phyloP scores from a whole-genome alignment of 2,888 invertebrate species.

The Neoascia interrupta region DNA sequence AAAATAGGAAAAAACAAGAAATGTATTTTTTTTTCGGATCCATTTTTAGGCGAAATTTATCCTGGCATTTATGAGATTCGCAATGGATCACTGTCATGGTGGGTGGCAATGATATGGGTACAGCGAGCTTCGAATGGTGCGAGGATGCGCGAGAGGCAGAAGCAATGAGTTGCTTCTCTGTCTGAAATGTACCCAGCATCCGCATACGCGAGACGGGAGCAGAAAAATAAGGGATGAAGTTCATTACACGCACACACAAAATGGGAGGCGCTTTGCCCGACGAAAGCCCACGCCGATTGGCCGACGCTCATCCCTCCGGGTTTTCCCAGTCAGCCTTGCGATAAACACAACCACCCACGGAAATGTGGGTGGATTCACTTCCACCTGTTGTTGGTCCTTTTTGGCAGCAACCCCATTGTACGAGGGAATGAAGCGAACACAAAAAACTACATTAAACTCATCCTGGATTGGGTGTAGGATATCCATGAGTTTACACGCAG shows the following conservation, averaged over 20 bases:
- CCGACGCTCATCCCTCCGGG: constrained; percentile 45
- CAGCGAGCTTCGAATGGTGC: constrained; percentile 11
- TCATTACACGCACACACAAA: constrained; percentile 36
- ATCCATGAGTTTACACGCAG: constrained; percentile 47
- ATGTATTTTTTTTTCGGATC: constrained; percentile 2
- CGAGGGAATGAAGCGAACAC: constrained; percentile 3
- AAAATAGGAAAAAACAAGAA: not conserved
- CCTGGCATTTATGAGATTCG: constrained; percentile 52
- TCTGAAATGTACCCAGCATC: constrained; percentile 12
- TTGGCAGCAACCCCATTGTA: constrained; percentile 20
- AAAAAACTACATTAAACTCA: constrained; percentile 48
- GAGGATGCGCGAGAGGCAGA: constrained; percentile 57
- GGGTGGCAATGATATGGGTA: constrained; percentile 3
- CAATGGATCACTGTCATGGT: constrained; percentile 8
- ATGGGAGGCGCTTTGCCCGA: constrained; percentile 56
- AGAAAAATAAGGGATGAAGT: constrained; percentile 62
- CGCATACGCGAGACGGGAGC: constrained; percentile 28
- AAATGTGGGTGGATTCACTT: constrained; percentile 59
- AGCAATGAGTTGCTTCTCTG: constrained; percentile 16
- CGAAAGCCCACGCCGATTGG: constrained; percentile 50
- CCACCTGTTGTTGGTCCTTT: constrained; percentile 61
- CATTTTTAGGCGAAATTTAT: constrained; percentile 55
- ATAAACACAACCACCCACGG: constrained; percentile 37
- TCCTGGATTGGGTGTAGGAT: constrained; percentile 65
- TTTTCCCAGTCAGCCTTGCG: constrained; percentile 15